These are phyloP conservation scores for Coremacera marginata DNA, from an alignment of 2,888 invertebrate species.

Conservation along the genomic window DNA sequence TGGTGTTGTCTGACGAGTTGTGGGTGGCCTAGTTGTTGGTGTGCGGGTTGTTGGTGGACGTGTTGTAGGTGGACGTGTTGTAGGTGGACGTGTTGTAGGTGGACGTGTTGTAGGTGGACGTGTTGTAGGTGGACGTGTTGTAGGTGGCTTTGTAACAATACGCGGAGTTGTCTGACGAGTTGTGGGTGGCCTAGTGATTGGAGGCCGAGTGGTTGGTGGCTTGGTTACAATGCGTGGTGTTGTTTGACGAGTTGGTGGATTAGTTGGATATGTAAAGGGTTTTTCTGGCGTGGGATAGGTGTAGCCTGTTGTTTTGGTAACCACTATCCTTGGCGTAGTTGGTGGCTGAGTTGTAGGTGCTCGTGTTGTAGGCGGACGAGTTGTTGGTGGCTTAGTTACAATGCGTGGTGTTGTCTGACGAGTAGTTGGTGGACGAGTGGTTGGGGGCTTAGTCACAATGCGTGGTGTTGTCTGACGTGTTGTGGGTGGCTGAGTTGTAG, in stretches of 20 bases:
- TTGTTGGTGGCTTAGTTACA: slow-evolving; percentile 18
- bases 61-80: background rate
- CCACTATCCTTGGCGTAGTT: slow-evolving; percentile 36
- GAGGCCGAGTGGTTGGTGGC: slow-evolving; percentile 35
- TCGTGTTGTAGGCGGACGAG: slow-evolving; percentile 29
- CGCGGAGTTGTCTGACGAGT: background rate
- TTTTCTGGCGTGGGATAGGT: slow-evolving; percentile 5
- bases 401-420: slow-evolving; percentile 3
- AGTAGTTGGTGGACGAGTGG: slow-evolving; percentile 51
- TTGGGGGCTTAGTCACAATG: slow-evolving; percentile 14
- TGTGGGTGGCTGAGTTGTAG: slow-evolving; percentile 44
- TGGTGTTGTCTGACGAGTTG: slow-evolving; percentile 43
- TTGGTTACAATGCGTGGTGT: background rate
- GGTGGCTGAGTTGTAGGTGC: slow-evolving; percentile 40
- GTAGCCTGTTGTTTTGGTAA: slow-evolving; percentile 22
- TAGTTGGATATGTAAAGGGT: slow-evolving; percentile 43
- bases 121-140: slow-evolving; percentile 42
- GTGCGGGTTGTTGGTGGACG: slow-evolving; percentile 15
- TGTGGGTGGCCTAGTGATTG: slow-evolving; percentile 38
- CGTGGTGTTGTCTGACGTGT: slow-evolving; percentile 20
- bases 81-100: background rate
- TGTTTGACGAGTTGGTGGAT: slow-evolving; percentile 46
- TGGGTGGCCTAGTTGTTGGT: slow-evolving; percentile 23
- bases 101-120: slow-evolving; percentile 33
- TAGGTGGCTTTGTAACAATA: background rate